Evolutionary conservation across 2,888 invertebrate genomes (phyloP), one percentile per base, ranked within the genome.

Genomic region (Charanyca ferruginea): DNA sequence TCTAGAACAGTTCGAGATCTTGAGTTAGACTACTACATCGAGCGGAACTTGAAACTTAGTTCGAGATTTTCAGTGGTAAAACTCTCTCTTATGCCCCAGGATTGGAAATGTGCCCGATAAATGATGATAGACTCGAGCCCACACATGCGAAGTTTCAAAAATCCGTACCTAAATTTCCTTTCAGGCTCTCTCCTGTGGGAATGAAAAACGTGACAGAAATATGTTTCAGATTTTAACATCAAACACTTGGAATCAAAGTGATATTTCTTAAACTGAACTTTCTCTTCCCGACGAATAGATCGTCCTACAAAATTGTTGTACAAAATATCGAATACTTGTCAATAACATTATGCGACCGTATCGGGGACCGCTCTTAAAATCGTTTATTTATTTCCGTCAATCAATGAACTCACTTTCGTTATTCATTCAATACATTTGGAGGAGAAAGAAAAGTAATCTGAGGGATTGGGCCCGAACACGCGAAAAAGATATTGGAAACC

Each of bases 401-500:
- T 90, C 90, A 87, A 89, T 89, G 85, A 88, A 89, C 84, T 88
- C 85, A 85, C 85, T 90, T 88, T 87, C 85, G 83, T 85, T 87
- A 87, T 90, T 88, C 88, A 88, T 90, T 90, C 86, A 89, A 88
- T 88, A 90, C 84, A 85, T 86, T 85, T 78, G 81, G 74, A 84
- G 82, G 88, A 86, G 87, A 86, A 86, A 87, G 85, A 87, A 90
- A 91, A 87, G 90, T 90, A 90, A 92, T 91, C 89, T 90, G 80
- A 79, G 70, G 88, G 89, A 91, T 90, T 90, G 89, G 84, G 85
- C 79, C 85, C 82, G 86, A 89, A 90, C 91, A 91, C 90, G 91
- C 91, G 89, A 91, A 85, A 88, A 87, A 90, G 86, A 91, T 90
- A 92, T 92, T 90, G 90, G 86, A 87, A 89, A 84, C 88, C 88